Percentiles rank a stretch among this genome's conserved stretches.
Conservation (phyloP, 2,797 vertebrate genomes). For the Neosilurus hyrtlii region DNA sequence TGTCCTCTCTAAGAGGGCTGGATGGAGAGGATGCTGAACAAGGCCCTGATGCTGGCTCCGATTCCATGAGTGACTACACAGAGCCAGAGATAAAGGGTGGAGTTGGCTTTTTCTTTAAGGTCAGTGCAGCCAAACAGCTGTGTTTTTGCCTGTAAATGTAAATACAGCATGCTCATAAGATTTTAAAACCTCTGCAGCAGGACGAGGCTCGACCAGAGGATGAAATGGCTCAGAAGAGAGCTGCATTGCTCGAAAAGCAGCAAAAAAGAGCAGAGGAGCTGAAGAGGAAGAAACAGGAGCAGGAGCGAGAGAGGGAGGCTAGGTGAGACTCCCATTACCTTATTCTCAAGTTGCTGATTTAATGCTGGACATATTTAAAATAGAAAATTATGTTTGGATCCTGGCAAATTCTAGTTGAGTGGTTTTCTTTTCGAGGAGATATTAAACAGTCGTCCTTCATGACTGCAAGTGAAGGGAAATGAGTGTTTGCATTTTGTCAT, state of each 20-base stretch:
- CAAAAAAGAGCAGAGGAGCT: constrained; percentile 85
- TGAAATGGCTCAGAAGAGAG: constrained; percentile 86
- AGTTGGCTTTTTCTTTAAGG: constrained; percentile 91
- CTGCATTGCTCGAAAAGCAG: constrained; percentile 85
- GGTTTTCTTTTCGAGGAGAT: neutral
- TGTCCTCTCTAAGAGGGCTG: constrained; percentile 73
- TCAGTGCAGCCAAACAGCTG: constrained; percentile 48
- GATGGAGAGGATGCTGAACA: constrained; percentile 69
- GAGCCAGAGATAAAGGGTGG: constrained; percentile 74
- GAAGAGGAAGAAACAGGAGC: constrained; percentile 80
- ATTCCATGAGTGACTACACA: constrained; percentile 76
- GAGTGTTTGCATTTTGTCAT: neutral
- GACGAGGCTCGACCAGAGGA: constrained; percentile 79
- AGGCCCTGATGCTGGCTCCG: constrained; percentile 67
- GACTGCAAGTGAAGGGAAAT: neutral
- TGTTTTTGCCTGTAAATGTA: neutral
- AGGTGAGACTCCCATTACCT: constrained; percentile 64
- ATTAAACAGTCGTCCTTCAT: neutral
- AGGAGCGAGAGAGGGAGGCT: constrained; percentile 79
- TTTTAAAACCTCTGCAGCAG: constrained; percentile 59
- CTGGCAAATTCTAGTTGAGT: neutral
- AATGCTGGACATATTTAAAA: neutral
- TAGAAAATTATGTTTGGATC: neutral
- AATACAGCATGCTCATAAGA: neutral
- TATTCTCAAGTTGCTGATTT: neutral